Base-by-base conservation (phyloP, 2,113 vertebrate genomes). In the Phrynocephalus versicolor region DNA sequence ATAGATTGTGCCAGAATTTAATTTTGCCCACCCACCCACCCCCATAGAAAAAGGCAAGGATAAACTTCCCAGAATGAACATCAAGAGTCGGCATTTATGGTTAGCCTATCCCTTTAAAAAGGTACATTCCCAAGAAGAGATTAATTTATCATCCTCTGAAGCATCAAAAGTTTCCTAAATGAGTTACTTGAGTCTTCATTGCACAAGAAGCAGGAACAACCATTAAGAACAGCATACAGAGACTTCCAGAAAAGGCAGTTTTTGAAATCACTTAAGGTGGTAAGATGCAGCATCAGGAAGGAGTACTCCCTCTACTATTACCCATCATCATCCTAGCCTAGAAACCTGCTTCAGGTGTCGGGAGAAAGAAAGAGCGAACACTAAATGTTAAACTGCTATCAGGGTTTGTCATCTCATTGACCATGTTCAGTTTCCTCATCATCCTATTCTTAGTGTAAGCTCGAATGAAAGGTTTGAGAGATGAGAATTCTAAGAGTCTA, bases 401-500 rank as follows among this genome's bases (percentile, higher is more conserved):
- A 51, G 25, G 27, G 8, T 58, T 6, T 18, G 58, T 45, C 19
- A 75, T 65, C 39, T n/a, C 4, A 58, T 16, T 30, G 35, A 25
- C 25, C 65, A 78, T 39, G 70, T 73, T 69, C 58, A 89, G 84
- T 74, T 91, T 83, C 87, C 39, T 88, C 51, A 89, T 87, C 79
- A 85, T 89, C 76, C 76, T 73, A 76, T 72, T 89, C 91, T 88
- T 88, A 80, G 87, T 75, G 83, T 87, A 86, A 85, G 90, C 35
- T 58, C 13, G 6, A 71, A 25, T 82, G 33, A 25, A 27, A 51
- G 27, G 39, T 72, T 91, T 69, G 87, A 91, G 81, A 0, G 82
- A 83, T 89, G 89, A 91, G 88, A 91, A 93, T 91, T 91, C 89
- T 69, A 83, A 90, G 60, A 86, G 39, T 60, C 82, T 89, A 84